Conservation (phyloP, 2,888 invertebrate species). For the Hetaerina titia region DNA sequence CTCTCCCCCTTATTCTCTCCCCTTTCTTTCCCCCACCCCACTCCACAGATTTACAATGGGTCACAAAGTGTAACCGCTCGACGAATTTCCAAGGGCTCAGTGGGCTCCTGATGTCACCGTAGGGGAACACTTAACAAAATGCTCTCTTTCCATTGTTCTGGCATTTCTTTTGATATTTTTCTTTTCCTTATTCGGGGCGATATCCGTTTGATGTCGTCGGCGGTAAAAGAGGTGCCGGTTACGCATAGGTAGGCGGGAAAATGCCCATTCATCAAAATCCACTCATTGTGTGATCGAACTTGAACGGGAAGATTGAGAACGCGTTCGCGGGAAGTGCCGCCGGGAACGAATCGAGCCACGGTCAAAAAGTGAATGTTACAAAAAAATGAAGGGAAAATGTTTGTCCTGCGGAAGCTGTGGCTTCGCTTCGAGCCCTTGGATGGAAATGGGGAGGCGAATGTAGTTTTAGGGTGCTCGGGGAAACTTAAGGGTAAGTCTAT, state of each 20-base stretch:
- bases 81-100: constrained; percentile 8
- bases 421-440: neutral
- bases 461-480: too few species aligned
- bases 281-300: constrained; percentile 9
- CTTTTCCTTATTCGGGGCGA: neutral
- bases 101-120: neutral
- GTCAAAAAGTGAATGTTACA: neutral
- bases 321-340: neutral
- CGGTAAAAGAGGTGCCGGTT: neutral
- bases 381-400: neutral
- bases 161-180: neutral
- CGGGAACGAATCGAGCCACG: neutral
- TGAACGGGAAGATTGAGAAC: neutral
- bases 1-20: neutral
- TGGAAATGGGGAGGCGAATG: neutral
- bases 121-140: neutral
- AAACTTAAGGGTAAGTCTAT: too few species aligned
- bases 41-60: neutral
- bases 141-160: neutral
- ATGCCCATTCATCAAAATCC: neutral
- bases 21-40: neutral
- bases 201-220: neutral
- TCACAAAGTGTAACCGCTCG: constrained; percentile 15
- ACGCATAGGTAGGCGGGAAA: neutral
- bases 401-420: neutral